These are phyloP conservation scores for Pseudorectes ferrugineus DNA, from an alignment of 2,113 vertebrate species.

Conservation along the genomic window DNA sequence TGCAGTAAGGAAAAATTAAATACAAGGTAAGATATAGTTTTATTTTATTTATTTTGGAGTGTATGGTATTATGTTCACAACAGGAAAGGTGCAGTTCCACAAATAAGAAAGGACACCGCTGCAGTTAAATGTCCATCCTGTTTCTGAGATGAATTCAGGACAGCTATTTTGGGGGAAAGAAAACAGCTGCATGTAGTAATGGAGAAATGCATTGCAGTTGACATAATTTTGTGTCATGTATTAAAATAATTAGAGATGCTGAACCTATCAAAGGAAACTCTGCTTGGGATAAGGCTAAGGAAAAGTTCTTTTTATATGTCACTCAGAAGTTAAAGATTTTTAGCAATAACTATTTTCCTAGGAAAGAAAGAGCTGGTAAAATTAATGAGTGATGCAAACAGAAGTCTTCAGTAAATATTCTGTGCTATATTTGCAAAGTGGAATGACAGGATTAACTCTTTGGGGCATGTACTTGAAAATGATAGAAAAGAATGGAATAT, in stretches of 20 bases:
- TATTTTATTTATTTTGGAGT: background rate
- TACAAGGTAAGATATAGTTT: background rate
- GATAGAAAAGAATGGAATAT: background rate
- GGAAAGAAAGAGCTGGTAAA: background rate
- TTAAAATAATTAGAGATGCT: background rate
- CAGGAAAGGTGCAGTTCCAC: background rate
- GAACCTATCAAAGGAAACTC: background rate
- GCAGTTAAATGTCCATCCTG: background rate
- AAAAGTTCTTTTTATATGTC: background rate
- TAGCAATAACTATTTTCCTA: background rate
- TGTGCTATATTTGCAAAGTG: background rate
- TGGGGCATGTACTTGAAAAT: background rate
- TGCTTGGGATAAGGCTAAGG: background rate
- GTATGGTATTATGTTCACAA: background rate
- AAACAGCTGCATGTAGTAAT: background rate
- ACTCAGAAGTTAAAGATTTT: background rate
- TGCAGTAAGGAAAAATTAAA: background rate
- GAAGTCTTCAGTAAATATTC: background rate
- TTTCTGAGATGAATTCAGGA: background rate
- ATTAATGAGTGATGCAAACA: background rate
- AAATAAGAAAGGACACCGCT: background rate
- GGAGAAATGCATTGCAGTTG: background rate
- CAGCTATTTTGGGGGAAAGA: background rate
- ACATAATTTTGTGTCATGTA: background rate
- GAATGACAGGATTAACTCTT: background rate